phyloP scores from a whole-genome alignment of 2,888 invertebrate species.

The Spisula subtruncata region DNA sequence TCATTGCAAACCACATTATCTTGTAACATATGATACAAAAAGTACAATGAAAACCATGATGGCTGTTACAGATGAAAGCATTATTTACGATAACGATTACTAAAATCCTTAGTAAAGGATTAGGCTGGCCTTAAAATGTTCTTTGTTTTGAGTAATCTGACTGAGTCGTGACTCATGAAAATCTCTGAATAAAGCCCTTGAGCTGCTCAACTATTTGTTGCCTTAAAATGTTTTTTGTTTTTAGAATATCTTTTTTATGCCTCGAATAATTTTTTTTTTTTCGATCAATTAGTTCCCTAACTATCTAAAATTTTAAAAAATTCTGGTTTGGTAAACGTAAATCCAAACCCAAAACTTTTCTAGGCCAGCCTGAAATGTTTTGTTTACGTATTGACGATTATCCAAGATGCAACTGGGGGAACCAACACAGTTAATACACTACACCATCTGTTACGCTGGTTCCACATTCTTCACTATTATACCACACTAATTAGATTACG shows the following conservation, averaged over 20 bases:
- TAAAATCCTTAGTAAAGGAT: background rate
- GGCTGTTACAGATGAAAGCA: background rate
- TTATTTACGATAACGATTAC: no score
- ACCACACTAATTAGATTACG: background rate
- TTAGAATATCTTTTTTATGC: no score
- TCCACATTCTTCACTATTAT: slow-evolving; percentile 18
- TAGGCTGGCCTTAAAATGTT: background rate
- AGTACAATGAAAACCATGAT: slow-evolving; percentile 7
- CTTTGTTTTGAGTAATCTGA: no score
- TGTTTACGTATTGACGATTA: background rate
- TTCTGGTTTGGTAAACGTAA: no score
- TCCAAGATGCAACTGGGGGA: background rate
- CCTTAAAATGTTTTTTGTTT: no score
- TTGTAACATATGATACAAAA: background rate
- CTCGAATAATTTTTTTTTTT: no score
- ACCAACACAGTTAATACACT: background rate
- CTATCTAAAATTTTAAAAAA: no score
- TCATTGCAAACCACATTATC: background rate
- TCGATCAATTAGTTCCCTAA: no score
- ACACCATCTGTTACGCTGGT: background rate
- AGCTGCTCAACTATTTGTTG: no score
- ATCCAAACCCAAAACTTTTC: no score
- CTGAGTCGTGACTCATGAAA: no score
- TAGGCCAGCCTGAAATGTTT: background rate
- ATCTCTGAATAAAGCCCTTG: no score